Evolutionary conservation across 2,888 invertebrate species (phyloP).

Genomic region (Drepanosiphum platanoidis): DNA sequence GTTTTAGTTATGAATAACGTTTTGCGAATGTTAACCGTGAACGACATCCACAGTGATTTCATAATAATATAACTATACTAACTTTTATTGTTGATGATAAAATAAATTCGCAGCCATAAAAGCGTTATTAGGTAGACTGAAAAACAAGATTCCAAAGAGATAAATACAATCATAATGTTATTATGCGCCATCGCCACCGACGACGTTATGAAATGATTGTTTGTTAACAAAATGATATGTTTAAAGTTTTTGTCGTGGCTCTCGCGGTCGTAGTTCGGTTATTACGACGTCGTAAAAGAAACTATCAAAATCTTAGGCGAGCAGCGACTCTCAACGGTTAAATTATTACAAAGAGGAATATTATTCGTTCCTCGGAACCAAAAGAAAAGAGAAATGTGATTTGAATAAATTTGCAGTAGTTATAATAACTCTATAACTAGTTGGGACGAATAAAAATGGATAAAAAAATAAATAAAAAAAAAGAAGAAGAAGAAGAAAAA

Average conservation of each 20-base stretch:
- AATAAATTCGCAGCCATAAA: not conserved
- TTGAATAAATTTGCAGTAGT: constrained; percentile 55
- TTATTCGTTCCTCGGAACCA: not conserved
- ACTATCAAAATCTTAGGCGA: not conserved
- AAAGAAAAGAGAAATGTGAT: constrained; percentile 12
- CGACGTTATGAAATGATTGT: not conserved
- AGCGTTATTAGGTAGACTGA: not conserved
- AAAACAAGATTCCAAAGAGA: not conserved
- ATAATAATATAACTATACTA: too few species aligned
- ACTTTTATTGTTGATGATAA: not conserved
- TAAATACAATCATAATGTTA: not conserved
- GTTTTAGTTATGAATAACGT: too few species aligned
- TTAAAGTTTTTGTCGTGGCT: not conserved
- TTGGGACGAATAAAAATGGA: not conserved
- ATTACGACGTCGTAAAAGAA: not conserved
- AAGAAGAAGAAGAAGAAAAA: not conserved
- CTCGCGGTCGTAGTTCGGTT: not conserved
- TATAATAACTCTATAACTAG: constrained; percentile 39
- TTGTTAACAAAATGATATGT: not conserved
- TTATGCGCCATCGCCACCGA: not conserved
- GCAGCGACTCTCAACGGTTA: not conserved
- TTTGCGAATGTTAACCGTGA: too few species aligned
- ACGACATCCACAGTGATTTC: too few species aligned
- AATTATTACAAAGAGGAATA: not conserved
- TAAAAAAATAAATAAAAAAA: not conserved